A percentile compares a stretch with the other conserved stretches of the same genome.
Evolutionary conservation across 1,140 invertebrate genomes (phyloP).

Genomic region (Pinna nobilis): DNA sequence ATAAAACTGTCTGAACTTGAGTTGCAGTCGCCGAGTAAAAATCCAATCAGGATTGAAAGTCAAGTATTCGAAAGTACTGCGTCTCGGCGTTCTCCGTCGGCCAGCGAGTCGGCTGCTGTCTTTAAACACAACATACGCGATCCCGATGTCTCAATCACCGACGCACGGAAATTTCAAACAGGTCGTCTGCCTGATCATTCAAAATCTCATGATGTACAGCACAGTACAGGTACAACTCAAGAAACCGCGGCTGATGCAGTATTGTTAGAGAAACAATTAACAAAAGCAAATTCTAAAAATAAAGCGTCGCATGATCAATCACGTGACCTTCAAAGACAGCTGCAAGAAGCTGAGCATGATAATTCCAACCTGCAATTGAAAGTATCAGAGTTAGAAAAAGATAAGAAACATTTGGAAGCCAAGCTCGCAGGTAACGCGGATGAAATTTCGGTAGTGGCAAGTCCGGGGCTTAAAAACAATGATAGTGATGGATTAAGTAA

Average conservation of each 20-base stretch:
- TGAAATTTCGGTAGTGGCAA: neutral
- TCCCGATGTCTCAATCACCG: constrained; percentile 4
- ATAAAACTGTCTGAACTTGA: constrained; percentile 55
- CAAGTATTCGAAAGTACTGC: constrained; percentile 13
- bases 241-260: too few species aligned
- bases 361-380: constrained; percentile 8
- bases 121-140: constrained; percentile 5
- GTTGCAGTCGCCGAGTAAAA: constrained; percentile 48
- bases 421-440: constrained; percentile 70
- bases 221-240: too few species aligned
- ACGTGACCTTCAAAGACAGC: neutral
- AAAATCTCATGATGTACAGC: neutral
- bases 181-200: too few species aligned
- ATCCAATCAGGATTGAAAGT: constrained; percentile 20
- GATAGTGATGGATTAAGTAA: neutral
- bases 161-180: constrained; percentile 13
- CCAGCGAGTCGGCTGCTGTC: neutral
- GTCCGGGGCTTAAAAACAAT: too few species aligned
- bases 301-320: neutral
- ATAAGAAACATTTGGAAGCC: constrained; percentile 74
- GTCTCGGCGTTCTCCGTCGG: neutral
- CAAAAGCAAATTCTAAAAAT: neutral
- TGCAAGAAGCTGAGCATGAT: constrained; percentile 4
- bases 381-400: constrained; percentile 36
- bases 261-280: too few species aligned